Percentiles rank a stretch among this genome's conserved stretches.
Conservation (phyloP, 1,140 invertebrate species). For the Druon quercuslanigerum region DNA sequence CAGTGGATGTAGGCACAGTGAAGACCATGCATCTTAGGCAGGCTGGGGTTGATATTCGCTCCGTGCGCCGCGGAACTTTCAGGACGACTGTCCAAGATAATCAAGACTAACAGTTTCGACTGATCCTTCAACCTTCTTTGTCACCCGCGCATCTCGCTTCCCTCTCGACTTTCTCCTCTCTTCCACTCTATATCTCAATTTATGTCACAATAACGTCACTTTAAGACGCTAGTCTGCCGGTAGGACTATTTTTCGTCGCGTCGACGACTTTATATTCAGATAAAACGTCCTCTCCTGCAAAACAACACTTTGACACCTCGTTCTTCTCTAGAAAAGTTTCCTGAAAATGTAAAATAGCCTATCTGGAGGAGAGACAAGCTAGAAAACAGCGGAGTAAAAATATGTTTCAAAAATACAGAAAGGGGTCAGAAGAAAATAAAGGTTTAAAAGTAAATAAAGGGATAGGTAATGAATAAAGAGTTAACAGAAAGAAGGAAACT, state of each 20-base stretch:
- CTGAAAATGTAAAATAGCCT: slow-evolving; percentile 3
- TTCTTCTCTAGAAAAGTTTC: not conserved
- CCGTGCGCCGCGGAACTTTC: slow-evolving; percentile 55
- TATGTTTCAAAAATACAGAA: not conserved
- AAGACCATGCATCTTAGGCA: slow-evolving; percentile 63
- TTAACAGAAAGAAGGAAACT: not conserved
- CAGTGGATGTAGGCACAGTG: slow-evolving; percentile 35
- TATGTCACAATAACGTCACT: slow-evolving; percentile 74
- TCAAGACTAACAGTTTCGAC: slow-evolving; percentile 74
- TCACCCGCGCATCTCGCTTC: slow-evolving; percentile 49
- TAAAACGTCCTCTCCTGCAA: not conserved
- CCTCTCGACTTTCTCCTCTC: slow-evolving; percentile 40
- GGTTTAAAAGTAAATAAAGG: too few relatives aligned
- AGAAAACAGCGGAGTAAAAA: not conserved
- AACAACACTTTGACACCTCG: slow-evolving; percentile 22
- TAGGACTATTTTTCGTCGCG: slow-evolving; percentile 52
- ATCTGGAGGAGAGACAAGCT: not conserved
- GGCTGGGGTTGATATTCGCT: slow-evolving; percentile 48
- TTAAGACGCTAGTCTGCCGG: slow-evolving; percentile 50
- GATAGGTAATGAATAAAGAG: not conserved
- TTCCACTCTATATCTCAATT: slow-evolving; percentile 71
- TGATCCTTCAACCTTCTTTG: slow-evolving; percentile 72
- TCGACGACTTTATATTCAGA: slow-evolving; percentile 50
- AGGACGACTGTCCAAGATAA: slow-evolving; percentile 69
- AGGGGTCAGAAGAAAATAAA: not conserved